Evolutionary conservation across 2,113 vertebrate species (phyloP).

Genomic region (Lucifuga dentata): DNA sequence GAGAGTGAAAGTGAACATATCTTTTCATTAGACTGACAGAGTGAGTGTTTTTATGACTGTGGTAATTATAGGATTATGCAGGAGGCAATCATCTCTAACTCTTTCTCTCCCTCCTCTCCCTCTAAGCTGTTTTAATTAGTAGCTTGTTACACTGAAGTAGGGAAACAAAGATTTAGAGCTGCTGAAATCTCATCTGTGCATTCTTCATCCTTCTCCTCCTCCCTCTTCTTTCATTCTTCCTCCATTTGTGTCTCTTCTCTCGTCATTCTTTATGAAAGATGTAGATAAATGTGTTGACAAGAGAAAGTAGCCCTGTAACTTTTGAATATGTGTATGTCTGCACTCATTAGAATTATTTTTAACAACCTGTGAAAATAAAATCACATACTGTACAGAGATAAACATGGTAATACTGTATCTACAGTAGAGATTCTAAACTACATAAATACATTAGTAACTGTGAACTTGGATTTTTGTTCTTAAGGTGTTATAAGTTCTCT

Average conservation of each 20-base stretch:
- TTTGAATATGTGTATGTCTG: conserved; percentile 12
- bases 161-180: conserved; percentile 76
- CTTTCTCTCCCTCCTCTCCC: conserved; percentile 62
- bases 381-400: background rate
- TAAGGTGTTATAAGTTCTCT: no score
- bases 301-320: conserved; percentile 28
- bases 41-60: conserved; percentile 77
- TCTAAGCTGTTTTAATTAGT: conserved; percentile 84
- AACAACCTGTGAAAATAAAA: background rate
- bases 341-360: background rate
- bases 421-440: no score
- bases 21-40: conserved; percentile 78
- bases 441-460: no score
- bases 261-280: conserved; percentile 42
- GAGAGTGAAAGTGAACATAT: conserved; percentile 72
- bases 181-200: conserved; percentile 78
- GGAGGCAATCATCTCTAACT: conserved; percentile 75
- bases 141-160: conserved; percentile 80
- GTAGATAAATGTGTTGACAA: conserved; percentile 40
- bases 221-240: conserved; percentile 39
- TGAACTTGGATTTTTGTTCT: no score
- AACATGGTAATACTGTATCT: no score
- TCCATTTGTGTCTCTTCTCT: conserved; percentile 31
- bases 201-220: conserved; percentile 39
- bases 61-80: conserved; percentile 84